Percentiles rank a stretch among this genome's conserved stretches.
phyloP scores from a whole-genome alignment of 2,113 vertebrate species.

The Suncus etruscus region DNA sequence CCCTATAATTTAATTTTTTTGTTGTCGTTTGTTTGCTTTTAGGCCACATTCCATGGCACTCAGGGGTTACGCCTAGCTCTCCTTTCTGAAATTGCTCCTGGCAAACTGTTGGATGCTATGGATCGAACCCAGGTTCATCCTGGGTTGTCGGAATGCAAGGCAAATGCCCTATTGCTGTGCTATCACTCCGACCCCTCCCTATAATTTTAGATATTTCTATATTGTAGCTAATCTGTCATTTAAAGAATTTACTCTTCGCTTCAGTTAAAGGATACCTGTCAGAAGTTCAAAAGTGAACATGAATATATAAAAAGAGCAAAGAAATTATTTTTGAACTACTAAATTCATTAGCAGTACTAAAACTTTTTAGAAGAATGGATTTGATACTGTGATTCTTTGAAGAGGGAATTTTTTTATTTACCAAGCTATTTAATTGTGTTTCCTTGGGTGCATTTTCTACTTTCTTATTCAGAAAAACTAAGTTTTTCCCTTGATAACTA shows the following conservation, averaged over 20 bases:
- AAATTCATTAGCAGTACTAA: constrained; percentile 40
- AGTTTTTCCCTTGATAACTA: background rate
- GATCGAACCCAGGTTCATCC: too few relatives aligned
- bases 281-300: constrained; percentile 48
- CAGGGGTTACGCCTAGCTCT: too few relatives aligned
- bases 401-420: background rate
- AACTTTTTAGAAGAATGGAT: constrained; percentile 38
- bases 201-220: constrained; percentile 46
- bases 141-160: too few relatives aligned
- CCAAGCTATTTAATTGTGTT: background rate
- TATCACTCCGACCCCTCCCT: background rate
- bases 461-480: background rate
- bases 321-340: constrained; percentile 28
- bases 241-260: constrained; percentile 44
- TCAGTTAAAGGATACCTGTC: background rate
- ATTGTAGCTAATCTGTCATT: constrained; percentile 31
- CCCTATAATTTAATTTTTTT: background rate
- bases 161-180: too few relatives aligned
- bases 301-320: constrained; percentile 26
- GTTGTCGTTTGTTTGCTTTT: too few relatives aligned
- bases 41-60: too few relatives aligned
- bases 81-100: too few relatives aligned
- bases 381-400: constrained; percentile 33
- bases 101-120: too few relatives aligned
- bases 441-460: background rate